A percentile compares a stretch with the other conserved stretches of the same genome.
Conservation (phyloP, 2,888 invertebrate species). For the Pristionchus maxplancki region DNA sequence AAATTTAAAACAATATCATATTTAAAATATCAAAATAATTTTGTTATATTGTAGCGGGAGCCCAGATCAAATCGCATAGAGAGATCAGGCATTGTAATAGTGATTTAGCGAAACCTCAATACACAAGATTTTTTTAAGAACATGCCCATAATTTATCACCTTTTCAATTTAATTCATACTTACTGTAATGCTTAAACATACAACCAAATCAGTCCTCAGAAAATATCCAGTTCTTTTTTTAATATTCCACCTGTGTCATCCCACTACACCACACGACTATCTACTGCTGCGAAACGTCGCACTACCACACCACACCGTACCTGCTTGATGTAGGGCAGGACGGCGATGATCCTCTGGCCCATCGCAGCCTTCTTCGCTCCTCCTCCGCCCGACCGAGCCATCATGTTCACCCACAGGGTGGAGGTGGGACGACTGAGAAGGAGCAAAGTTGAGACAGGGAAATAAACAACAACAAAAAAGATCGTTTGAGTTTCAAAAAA, state of each 20-base stretch:
- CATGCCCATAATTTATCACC: too few species aligned
- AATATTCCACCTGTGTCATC: too few species aligned
- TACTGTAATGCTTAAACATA: too few species aligned
- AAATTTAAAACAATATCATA: not conserved
- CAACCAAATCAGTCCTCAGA: too few species aligned
- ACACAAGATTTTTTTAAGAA: too few species aligned
- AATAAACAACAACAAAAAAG: conserved; percentile 22
- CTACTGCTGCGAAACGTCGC: not conserved
- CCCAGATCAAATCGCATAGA: too few species aligned
- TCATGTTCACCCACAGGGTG: conserved; percentile 95
- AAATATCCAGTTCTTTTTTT: too few species aligned
- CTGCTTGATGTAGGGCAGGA: conserved; percentile 94
- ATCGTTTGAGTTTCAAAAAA: not conserved
- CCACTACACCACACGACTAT: not conserved
- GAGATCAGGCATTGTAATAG: too few species aligned
- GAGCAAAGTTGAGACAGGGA: not conserved
- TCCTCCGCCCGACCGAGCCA: conserved; percentile 93
- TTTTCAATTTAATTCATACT: too few species aligned
- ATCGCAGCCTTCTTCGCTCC: conserved; percentile 91
- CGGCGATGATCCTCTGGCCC: conserved; percentile 97
- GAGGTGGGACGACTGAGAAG: conserved; percentile 90
- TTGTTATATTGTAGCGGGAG: too few species aligned
- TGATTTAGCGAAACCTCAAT: not conserved
- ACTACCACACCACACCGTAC: conserved; percentile 51
- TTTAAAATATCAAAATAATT: not conserved